Conservation (phyloP, 30 jellyfish, hydroid and myxozoan genomes). For the Nemopilema nomurai region DNA sequence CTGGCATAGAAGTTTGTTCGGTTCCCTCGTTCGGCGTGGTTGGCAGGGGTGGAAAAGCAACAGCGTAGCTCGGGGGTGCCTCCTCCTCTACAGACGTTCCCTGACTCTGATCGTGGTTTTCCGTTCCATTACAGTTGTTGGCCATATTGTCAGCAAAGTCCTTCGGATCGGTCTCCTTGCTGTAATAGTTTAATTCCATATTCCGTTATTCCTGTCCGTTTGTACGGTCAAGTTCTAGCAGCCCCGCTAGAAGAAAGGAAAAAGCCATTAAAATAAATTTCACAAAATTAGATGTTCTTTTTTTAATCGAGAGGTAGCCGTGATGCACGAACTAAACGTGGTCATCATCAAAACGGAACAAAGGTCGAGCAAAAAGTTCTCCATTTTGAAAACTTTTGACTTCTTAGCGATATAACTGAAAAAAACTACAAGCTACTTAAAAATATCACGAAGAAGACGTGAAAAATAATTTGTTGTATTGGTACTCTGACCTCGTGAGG, state of each 20-base stretch:
- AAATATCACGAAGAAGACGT: no score
- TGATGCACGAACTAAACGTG: no score
- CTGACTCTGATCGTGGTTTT: constrained; percentile 33
- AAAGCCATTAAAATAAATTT: not conserved
- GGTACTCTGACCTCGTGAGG: no score
- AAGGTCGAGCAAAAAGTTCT: no score
- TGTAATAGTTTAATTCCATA: constrained; percentile 66
- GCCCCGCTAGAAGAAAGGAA: constrained; percentile 78
- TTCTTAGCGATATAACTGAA: no score
- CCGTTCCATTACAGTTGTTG: constrained; percentile 44
- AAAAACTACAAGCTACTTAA: no score
- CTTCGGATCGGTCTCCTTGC: constrained; percentile 73
- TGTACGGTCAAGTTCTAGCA: constrained; percentile 94
- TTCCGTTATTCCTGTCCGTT: constrained; percentile 98
- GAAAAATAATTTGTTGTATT: no score
- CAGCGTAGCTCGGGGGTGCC: constrained; percentile 96
- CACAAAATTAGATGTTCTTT: no score
- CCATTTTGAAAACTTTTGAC: no score
- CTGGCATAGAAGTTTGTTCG: constrained; percentile 28
- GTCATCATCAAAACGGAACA: no score
- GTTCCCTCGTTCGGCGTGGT: constrained; percentile 68
- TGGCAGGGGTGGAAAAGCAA: constrained; percentile 98
- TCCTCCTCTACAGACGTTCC: constrained; percentile 29
- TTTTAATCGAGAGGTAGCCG: no score
- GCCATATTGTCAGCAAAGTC: constrained; percentile 63